Evolutionary conservation across 2,797 vertebrate genomes (phyloP).

Genomic region (Lepilemur septentrionalis): DNA sequence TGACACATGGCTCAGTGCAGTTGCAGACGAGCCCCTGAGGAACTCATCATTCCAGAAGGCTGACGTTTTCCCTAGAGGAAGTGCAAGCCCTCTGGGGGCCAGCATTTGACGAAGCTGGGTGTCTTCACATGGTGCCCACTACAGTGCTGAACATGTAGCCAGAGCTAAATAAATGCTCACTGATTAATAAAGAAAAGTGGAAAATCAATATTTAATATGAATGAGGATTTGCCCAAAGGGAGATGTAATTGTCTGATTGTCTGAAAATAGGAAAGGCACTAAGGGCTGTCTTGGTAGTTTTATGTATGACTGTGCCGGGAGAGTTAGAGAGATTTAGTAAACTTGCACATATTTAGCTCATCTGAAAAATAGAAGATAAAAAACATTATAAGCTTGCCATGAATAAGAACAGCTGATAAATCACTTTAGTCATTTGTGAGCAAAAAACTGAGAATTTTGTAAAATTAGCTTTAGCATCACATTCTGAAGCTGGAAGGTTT

Average conservation of each 20-base stretch:
- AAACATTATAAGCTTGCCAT: neutral
- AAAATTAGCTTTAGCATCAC: conserved; percentile 58
- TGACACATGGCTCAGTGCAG: neutral
- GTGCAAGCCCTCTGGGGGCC: neutral
- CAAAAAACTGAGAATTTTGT: conserved; percentile 55
- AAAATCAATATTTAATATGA: neutral
- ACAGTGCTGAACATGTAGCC: neutral
- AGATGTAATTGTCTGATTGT: neutral
- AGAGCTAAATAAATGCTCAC: neutral
- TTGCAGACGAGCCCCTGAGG: neutral
- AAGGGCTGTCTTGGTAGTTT: neutral
- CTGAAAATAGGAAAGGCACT: neutral
- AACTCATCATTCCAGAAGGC: neutral
- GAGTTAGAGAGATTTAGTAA: neutral
- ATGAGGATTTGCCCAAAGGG: neutral
- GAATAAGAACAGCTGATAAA: conserved; percentile 49
- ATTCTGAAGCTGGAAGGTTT: conserved; percentile 11
- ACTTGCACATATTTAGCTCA: neutral
- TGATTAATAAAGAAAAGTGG: neutral
- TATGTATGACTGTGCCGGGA: neutral
- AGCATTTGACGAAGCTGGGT: neutral
- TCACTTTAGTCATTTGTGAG: conserved; percentile 29
- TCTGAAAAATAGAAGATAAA: conserved; percentile 26
- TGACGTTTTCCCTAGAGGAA: neutral
- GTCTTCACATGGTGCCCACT: neutral